These are phyloP conservation scores for Octodon degus DNA, from an alignment of 2,113 vertebrate genomes.

Conservation along the genomic window DNA sequence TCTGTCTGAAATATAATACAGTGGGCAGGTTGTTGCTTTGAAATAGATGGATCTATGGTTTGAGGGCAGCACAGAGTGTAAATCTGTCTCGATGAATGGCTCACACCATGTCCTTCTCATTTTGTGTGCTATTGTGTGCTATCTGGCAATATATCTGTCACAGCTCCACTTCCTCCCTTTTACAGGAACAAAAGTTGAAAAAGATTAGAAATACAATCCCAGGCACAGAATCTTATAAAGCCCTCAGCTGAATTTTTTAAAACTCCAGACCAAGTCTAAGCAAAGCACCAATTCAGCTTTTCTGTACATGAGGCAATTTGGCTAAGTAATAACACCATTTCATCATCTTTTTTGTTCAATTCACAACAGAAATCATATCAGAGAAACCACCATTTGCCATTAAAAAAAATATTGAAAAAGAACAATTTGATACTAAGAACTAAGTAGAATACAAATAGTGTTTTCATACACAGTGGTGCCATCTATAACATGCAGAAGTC, in stretches of 20 bases:
- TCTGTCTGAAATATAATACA: conserved; percentile 63
- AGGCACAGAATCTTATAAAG: conserved; percentile 64
- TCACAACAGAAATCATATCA: conserved; percentile 27
- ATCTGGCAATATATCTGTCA: conserved; percentile 79
- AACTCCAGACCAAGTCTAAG: conserved; percentile 63
- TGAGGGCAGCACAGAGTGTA: conserved; percentile 72
- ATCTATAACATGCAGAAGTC: neutral
- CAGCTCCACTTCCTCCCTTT: conserved; percentile 76
- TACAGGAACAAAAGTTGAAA: conserved; percentile 74
- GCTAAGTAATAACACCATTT: conserved; percentile 64
- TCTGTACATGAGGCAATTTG: conserved; percentile 39
- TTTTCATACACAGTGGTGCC: neutral
- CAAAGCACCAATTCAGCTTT: conserved; percentile 1
- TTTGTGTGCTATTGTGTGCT: conserved; percentile 67
- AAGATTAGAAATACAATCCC: conserved; percentile 65
- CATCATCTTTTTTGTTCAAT: conserved; percentile 46
- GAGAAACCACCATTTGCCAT: conserved; percentile 18
- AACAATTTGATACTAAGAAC: conserved; percentile 57
- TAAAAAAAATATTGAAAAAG: conserved; percentile 69
- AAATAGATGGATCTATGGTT: conserved; percentile 69
- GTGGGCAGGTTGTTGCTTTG: conserved; percentile 71
- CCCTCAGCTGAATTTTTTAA: conserved; percentile 60
- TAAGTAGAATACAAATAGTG: conserved; percentile 24
- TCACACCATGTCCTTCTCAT: conserved; percentile 18
- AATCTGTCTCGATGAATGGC: conserved; percentile 55